These are phyloP conservation scores for Montipora sp. DNA, from an alignment of 64 coral and sea anemone genomes.

Conservation along the genomic window DNA sequence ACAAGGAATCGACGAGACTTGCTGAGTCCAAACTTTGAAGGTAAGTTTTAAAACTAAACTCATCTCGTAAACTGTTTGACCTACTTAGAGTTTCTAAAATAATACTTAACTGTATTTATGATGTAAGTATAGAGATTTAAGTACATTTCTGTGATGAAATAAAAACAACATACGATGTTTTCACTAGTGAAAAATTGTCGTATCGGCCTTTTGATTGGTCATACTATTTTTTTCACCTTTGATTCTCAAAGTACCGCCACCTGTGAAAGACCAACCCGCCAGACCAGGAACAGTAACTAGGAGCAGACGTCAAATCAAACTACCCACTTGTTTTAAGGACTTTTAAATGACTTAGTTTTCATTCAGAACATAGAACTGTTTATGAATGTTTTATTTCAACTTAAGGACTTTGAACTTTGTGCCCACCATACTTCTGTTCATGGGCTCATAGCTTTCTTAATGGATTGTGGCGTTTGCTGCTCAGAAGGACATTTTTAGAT, in stretches of 20 bases:
- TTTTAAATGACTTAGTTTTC: not conserved
- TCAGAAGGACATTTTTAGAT: too few species aligned
- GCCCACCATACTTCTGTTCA: not conserved
- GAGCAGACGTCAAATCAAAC: not conserved
- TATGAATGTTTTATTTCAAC: not conserved
- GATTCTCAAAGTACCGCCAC: too few species aligned
- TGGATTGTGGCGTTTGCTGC: too few species aligned
- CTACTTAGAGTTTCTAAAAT: not conserved
- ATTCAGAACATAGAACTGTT: not conserved
- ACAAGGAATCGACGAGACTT: slow-evolving; percentile 82
- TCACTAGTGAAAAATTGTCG: too few species aligned
- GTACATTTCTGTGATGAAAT: too few species aligned
- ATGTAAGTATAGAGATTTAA: too few species aligned
- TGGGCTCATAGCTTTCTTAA: not conserved
- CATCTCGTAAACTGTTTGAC: too few species aligned
- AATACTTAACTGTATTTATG: too few species aligned
- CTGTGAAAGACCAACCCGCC: not conserved
- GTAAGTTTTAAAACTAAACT: slow-evolving; percentile 8
- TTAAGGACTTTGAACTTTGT: not conserved
- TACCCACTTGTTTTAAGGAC: not conserved
- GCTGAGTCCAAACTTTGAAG: slow-evolving; percentile 92
- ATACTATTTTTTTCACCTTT: too few species aligned
- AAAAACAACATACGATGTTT: too few species aligned
- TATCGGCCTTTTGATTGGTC: too few species aligned
- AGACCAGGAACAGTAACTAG: not conserved